Conservation (phyloP, 2,888 invertebrate genomes). For the Zaprionus obscuricornis region DNA sequence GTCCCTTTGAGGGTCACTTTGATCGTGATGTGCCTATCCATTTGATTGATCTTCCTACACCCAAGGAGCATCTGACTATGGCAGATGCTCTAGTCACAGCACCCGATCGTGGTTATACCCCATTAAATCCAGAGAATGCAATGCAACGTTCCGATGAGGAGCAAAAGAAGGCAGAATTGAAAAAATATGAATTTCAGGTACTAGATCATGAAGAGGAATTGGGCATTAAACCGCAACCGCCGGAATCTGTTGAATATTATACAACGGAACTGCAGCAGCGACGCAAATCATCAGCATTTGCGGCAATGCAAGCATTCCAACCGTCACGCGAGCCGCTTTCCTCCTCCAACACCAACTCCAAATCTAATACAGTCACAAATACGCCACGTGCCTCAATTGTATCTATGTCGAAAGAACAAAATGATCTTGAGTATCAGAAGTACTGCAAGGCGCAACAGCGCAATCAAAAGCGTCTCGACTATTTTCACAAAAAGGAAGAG, state of each 20-base stretch:
- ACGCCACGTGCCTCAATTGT: conserved; percentile 66
- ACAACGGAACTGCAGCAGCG: conserved; percentile 57
- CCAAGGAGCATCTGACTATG: conserved; percentile 85
- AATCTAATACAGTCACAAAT: conserved; percentile 32
- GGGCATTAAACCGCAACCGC: conserved; percentile 59
- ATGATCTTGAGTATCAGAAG: conserved; percentile 75
- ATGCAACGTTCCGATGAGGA: conserved; percentile 76
- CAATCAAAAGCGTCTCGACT: conserved; percentile 79
- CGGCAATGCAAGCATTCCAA: conserved; percentile 83
- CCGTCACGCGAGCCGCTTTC: conserved; percentile 77
- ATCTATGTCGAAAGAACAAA: conserved; percentile 52
- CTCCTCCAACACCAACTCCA: conserved; percentile 39
- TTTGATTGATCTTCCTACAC: conserved; percentile 81
- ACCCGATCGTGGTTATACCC: conserved; percentile 86
- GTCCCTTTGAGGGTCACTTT: conserved; percentile 84
- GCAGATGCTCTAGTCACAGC: conserved; percentile 87
- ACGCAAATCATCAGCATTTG: conserved; percentile 80
- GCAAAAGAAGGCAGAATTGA: conserved; percentile 71
- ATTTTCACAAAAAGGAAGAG: conserved; percentile 81
- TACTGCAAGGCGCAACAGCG: conserved; percentile 78
- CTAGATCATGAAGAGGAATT: conserved; percentile 78
- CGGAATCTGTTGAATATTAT: conserved; percentile 64
- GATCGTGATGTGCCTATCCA: conserved; percentile 84
- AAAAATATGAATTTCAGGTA: conserved; percentile 80
- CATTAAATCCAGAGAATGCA: conserved; percentile 84